Evolutionary conservation across 2,888 invertebrate genomes (phyloP), one percentile per base, ranked within the genome.

Genomic region (Petrophora chlorosata): DNA sequence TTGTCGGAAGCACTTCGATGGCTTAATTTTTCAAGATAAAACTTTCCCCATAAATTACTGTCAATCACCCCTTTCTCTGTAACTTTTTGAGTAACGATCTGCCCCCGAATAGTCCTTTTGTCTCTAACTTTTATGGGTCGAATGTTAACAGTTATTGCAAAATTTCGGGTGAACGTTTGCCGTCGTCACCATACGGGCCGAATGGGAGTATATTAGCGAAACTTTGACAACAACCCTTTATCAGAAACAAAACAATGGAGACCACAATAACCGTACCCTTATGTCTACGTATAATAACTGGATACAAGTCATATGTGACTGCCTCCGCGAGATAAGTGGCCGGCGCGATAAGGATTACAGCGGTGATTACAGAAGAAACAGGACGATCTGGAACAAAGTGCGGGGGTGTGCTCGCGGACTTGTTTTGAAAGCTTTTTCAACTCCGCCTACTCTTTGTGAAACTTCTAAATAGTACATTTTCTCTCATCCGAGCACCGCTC

Each of bases 391-490:
- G 77, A 72, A 77, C 79, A 79, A 77, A 80, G 73, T 70, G 63
- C 63, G 55, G 52, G 49, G 64, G 56, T 55, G 61, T 56, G 65
- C 65, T 62, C 57, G 64, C 52, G 54, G 65, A 65, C 61, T 67
- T 56, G 66, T 71, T 70, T 66, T 55, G 65, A 79, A 78, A 79
- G 76, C 78, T 76, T 79, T 81, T 77, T 66, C 74, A 68, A 59
- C 59, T 57, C 51, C 55, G 60, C 53, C 59, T 33, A 59, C 64
- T 63, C 67, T 73, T 76, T 73, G 70, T 70, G 53, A 68, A 81
- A 79, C 74, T 84, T 79, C 69, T 75, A 77, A 75, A 70, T 73
- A 66, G 76, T 72, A 71, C 75, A 79, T 74, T 79, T 75, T 74
- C 71, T 63, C 67, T 68, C 69, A 69, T 73, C 44, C 42, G 23